These are phyloP conservation scores for Aythya baeri DNA, from an alignment of 2,113 vertebrate genomes.

Conservation along the genomic window DNA sequence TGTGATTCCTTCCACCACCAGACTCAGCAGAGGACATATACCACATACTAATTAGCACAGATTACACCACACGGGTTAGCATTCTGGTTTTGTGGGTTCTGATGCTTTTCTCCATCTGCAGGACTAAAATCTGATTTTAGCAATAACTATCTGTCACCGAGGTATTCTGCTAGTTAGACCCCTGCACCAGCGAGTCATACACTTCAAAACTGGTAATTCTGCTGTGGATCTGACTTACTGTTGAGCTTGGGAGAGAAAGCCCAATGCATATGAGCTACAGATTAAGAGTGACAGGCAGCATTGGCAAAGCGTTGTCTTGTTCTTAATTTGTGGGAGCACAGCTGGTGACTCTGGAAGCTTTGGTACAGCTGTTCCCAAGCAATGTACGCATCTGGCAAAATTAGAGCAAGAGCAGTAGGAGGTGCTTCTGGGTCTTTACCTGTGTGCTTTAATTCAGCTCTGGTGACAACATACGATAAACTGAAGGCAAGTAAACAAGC, in stretches of 20 bases:
- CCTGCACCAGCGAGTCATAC: not conserved
- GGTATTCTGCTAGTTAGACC: not conserved
- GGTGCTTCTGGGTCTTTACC: not conserved
- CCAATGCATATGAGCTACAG: not conserved
- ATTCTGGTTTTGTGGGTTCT: not conserved
- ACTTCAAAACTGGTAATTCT: not conserved
- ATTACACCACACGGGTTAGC: not conserved
- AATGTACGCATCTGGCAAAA: not conserved
- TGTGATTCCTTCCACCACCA: not conserved
- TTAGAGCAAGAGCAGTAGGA: not conserved
- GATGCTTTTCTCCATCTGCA: not conserved
- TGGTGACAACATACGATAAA: not conserved
- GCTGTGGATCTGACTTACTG: not conserved
- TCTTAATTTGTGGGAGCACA: not conserved
- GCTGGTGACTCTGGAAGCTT: not conserved
- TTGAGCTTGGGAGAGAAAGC: not conserved
- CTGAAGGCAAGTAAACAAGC: not conserved
- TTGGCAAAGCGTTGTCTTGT: not conserved
- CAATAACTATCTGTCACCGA: not conserved
- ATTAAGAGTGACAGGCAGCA: not conserved
- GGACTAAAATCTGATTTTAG: not conserved
- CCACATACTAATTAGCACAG: not conserved
- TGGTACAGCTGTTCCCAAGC: not conserved
- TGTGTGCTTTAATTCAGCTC: not conserved
- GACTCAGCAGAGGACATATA: not conserved